Conservation (phyloP, 2,888 invertebrate species). For the Chrysolina americana region DNA sequence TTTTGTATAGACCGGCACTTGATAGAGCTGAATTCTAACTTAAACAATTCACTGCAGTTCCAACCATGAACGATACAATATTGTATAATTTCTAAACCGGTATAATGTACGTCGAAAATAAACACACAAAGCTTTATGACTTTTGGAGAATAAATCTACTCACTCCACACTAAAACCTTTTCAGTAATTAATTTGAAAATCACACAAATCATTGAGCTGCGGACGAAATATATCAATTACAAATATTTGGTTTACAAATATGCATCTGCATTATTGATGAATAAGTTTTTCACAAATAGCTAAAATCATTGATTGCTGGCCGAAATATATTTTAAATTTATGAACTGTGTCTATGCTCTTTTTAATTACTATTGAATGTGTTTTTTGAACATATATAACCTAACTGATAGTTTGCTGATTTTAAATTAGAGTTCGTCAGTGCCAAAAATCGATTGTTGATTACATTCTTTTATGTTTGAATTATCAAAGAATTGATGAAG, state of each 20-base stretch:
- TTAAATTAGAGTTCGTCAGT: too few relatives aligned
- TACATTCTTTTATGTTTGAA: too few relatives aligned
- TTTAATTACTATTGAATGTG: slow-evolving; percentile 25
- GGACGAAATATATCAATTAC: slow-evolving; percentile 29
- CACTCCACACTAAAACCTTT: background rate
- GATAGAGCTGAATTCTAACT: too few relatives aligned
- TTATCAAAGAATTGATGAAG: too few relatives aligned
- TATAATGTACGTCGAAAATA: background rate
- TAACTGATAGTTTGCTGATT: too few relatives aligned
- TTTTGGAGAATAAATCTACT: background rate
- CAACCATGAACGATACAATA: background rate
- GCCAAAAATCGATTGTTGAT: too few relatives aligned
- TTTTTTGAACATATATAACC: too few relatives aligned
- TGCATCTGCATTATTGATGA: slow-evolving; percentile 41
- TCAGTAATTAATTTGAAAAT: slow-evolving; percentile 26
- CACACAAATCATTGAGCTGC: slow-evolving; percentile 21
- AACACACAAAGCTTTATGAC: background rate
- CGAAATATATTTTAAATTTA: slow-evolving; percentile 37
- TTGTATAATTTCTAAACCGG: background rate
- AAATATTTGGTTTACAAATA: slow-evolving; percentile 42
- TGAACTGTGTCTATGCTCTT: slow-evolving; percentile 34
- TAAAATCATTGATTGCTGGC: slow-evolving; percentile 33
- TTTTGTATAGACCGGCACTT: too few relatives aligned
- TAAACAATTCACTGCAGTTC: background rate
- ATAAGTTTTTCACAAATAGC: slow-evolving; percentile 35